phyloP scores from a whole-genome alignment of 1,140 invertebrate species.

The Babylonia areolata region DNA sequence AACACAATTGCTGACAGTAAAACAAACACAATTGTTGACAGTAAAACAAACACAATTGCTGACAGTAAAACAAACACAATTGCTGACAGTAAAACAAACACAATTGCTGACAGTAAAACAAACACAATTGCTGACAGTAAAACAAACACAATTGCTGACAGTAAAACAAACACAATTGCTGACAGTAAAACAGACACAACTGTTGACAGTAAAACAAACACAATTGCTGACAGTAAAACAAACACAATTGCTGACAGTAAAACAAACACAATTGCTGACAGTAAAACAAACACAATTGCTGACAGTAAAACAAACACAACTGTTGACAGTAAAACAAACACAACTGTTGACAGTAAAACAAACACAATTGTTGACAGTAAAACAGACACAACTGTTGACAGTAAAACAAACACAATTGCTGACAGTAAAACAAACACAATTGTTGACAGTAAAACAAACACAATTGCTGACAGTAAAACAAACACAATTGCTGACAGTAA shows the following conservation, averaged over 20 bases:
- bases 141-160: too few relatives aligned
- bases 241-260: not conserved
- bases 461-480: not conserved
- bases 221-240: not conserved
- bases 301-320: too few relatives aligned
- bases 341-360: not conserved
- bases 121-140: not conserved
- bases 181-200: too few relatives aligned
- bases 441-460: not conserved
- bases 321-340: not conserved
- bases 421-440: too few relatives aligned
- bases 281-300: too few relatives aligned
- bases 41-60: too few relatives aligned
- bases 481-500: not conserved
- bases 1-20: not conserved
- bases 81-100: not conserved
- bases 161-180: too few relatives aligned
- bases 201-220: not conserved
- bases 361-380: not conserved
- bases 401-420: too few relatives aligned
- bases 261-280: too few relatives aligned
- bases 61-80: too few relatives aligned
- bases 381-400: too few relatives aligned
- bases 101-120: not conserved
- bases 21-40: too few relatives aligned